These are phyloP conservation scores for Aplodontia rufa DNA, from an alignment of 2,113 vertebrate species.

Conservation along the genomic window DNA sequence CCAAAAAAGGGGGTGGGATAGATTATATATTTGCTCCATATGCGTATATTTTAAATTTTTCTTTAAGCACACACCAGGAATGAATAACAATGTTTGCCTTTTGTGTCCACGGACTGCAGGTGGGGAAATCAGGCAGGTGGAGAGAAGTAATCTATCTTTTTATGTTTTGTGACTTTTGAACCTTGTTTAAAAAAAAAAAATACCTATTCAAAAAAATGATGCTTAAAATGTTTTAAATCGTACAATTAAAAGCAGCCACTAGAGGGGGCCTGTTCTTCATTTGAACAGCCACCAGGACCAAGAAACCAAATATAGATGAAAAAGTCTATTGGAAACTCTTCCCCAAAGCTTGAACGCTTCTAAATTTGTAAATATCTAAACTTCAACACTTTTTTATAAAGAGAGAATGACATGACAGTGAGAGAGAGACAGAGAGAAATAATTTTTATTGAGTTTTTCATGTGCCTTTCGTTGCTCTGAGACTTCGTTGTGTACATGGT, in stretches of 20 bases:
- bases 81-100: not conserved
- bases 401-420: too few relatives aligned
- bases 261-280: constrained; percentile 49
- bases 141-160: not conserved
- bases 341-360: not conserved
- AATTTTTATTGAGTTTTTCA: too few relatives aligned
- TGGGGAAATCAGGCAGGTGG: not conserved
- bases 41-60: not conserved
- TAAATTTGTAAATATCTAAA: not conserved
- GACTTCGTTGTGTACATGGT: too few relatives aligned
- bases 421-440: too few relatives aligned
- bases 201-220: not conserved
- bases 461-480: too few relatives aligned
- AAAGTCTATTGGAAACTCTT: not conserved
- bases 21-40: not conserved
- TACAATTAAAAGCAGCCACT: constrained; percentile 30
- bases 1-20: not conserved
- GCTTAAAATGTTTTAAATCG: not conserved
- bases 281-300: not conserved
- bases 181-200: not conserved
- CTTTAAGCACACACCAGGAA: not conserved
- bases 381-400: too few relatives aligned
- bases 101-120: not conserved
- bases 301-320: not conserved
- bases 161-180: not conserved